A percentile compares a stretch with the other conserved stretches of the same genome.
Evolutionary conservation across 2,888 invertebrate species (phyloP).

Genomic region (Agrypnus murinus): DNA sequence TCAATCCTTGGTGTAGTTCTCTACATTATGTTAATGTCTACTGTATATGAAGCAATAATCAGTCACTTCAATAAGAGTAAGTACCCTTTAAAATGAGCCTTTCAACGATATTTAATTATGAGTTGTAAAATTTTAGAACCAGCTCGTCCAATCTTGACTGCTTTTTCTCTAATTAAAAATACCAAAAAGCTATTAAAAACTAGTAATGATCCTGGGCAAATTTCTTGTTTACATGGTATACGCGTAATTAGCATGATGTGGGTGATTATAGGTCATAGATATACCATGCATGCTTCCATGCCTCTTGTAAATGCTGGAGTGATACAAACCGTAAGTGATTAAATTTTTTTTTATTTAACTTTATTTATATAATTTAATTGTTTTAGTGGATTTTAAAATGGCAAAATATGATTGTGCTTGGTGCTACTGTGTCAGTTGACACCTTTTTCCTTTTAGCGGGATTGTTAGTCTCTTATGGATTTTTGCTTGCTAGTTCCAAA

Average conservation of each 20-base stretch:
- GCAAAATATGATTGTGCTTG: constrained; percentile 20
- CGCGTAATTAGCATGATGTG: constrained; percentile 70
- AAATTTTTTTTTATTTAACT: neutral
- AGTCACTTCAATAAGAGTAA: neutral
- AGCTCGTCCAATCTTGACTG: constrained; percentile 6
- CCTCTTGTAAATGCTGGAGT: neutral
- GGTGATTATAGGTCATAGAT: constrained; percentile 69
- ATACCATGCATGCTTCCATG: neutral
- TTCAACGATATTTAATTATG: no score
- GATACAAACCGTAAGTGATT: neutral
- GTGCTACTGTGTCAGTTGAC: constrained; percentile 75
- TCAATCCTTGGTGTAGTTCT: constrained; percentile 1
- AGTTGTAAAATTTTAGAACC: constrained; percentile 13
- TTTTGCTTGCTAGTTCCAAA: constrained; percentile 62
- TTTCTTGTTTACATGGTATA: constrained; percentile 69
- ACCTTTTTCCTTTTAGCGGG: constrained; percentile 80
- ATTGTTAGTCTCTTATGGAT: constrained; percentile 72
- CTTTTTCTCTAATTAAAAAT: constrained; percentile 69
- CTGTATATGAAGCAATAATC: neutral
- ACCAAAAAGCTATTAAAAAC: constrained; percentile 67
- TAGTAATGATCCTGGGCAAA: constrained; percentile 61
- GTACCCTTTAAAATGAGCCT: neutral
- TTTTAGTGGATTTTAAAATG: constrained; percentile 49
- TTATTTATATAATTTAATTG: neutral
- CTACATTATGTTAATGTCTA: neutral